Evolutionary conservation across 2,113 vertebrate species (phyloP), one percentile per base, ranked within the genome.

Genomic region (Anarrhichthys ocellatus): DNA sequence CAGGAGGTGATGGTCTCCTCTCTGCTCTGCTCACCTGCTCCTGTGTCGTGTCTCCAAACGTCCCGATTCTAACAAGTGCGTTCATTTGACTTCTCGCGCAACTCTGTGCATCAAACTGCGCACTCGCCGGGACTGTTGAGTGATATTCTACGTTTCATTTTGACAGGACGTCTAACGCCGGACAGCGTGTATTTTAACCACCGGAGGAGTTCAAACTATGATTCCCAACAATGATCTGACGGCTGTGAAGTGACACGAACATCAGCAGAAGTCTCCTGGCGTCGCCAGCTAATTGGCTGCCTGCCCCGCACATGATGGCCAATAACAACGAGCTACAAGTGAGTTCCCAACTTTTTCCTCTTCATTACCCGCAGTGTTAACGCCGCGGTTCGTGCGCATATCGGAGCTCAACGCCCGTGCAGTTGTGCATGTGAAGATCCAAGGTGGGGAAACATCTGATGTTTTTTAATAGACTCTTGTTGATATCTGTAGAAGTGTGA

Each of bases 261-360:
- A 56, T 18, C 18, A 22, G 22, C 2, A 62, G 40, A 83, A 84
- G 83, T 88, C 73, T 48, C 44, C 58, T 68, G 80, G n/a, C 72
- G 62, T 64, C 76, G 63, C 73, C 73, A 8, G 73, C 66, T 42
- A 13, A 61, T 70, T 73, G 73, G 72, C 63, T 42, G 70, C 8
- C 10, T 8, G 64, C 44, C 24, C 74, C 18, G 38, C 62, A 68
- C 69, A 81, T 59, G 84, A 94, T 94, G 94, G 93, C 93, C 83
- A 93, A 92, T 22, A 92, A 92, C 67, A 90, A 88, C 89, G 94
- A 93, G 81, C 84, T 93, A 71, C 92, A 94, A 58, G 94, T 94
- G 80, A 93, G 90, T 93, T 90, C 73, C 1, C 13, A 80, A 84
- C 71, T 84, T 70, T 11, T 58, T 9, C 7, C 42, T 29, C 86